Conservation (phyloP, 35 echinoderm and acorn worm genomes). For the Apostichopus parvimensis region DNA sequence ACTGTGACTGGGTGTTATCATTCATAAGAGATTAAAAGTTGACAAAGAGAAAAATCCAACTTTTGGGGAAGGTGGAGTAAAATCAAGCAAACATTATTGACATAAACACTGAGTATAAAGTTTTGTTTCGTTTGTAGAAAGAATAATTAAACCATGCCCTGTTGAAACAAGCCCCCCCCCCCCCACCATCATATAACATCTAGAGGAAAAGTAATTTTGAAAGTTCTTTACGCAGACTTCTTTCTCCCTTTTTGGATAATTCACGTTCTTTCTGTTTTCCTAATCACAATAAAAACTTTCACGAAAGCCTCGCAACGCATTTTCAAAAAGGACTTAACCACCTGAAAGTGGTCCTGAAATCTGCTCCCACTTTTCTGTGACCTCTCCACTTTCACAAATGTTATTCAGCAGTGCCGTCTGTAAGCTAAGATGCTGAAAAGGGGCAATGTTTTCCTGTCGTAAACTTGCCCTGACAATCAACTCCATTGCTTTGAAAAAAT, state of each 20-base stretch:
- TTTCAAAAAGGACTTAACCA: slow-evolving; percentile 21
- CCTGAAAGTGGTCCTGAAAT: not conserved
- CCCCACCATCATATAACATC: no score
- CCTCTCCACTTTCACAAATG: not conserved
- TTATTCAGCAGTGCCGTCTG: not conserved
- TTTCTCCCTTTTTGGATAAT: not conserved
- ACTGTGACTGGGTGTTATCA: no score
- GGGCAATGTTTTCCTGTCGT: not conserved
- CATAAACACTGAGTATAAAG: no score
- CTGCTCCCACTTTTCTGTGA: slow-evolving; percentile 8
- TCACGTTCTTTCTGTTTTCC: not conserved
- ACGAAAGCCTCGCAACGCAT: slow-evolving; percentile 40
- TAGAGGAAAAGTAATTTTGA: not conserved
- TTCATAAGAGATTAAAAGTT: no score
- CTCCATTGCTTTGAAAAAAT: slow-evolving; percentile 20
- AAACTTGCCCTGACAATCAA: not conserved
- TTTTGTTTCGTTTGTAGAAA: no score
- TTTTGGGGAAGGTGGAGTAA: no score
- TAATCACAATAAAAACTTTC: slow-evolving; percentile 12
- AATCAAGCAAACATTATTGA: no score
- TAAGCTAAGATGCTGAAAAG: not conserved
- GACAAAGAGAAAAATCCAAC: no score
- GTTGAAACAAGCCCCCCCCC: no score
- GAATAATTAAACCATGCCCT: no score
- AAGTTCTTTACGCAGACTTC: no score